Percentiles rank a stretch among this genome's conserved stretches.
phyloP scores from a whole-genome alignment of 2,113 vertebrate genomes.

The Cranoglanis bouderius region DNA sequence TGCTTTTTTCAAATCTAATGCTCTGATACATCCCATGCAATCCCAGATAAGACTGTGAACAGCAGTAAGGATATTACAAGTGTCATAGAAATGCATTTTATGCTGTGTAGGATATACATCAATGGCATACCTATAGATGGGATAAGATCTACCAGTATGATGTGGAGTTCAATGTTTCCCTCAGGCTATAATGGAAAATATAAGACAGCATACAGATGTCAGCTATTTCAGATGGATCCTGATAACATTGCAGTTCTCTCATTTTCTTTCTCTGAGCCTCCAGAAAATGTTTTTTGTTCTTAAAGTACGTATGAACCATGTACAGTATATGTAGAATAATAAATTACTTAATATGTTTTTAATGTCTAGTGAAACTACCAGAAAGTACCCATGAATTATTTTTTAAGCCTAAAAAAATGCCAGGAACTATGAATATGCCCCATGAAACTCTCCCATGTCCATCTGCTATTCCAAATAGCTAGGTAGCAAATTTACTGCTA shows the following conservation, averaged over 20 bases:
- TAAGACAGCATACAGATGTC: slow-evolving; percentile 34
- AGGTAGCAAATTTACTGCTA: neutral
- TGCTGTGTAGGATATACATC: slow-evolving; percentile 21
- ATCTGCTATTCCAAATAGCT: neutral
- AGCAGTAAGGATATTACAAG: slow-evolving; percentile 27
- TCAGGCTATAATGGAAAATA: slow-evolving; percentile 14
- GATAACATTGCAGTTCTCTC: slow-evolving; percentile 30
- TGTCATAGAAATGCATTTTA: slow-evolving; percentile 35
- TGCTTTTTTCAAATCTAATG: slow-evolving; percentile 27
- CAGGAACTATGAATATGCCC: neutral
- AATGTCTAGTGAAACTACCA: neutral
- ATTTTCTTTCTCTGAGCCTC: neutral
- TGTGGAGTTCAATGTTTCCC: neutral
- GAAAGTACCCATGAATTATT: neutral
- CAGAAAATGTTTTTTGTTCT: too few relatives aligned
- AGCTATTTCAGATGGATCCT: slow-evolving; percentile 29
- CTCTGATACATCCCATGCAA: slow-evolving; percentile 31
- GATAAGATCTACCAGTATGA: slow-evolving; percentile 11
- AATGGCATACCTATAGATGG: slow-evolving; percentile 3
- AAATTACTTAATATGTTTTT: neutral
- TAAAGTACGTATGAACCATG: neutral
- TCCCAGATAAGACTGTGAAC: slow-evolving; percentile 26
- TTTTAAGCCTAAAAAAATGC: too few relatives aligned
- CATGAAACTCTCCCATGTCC: neutral
- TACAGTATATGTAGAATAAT: neutral